Percentiles rank a stretch among this genome's conserved stretches.
Conservation (phyloP, 1,140 invertebrate genomes). For the Drosophila asahinai region DNA sequence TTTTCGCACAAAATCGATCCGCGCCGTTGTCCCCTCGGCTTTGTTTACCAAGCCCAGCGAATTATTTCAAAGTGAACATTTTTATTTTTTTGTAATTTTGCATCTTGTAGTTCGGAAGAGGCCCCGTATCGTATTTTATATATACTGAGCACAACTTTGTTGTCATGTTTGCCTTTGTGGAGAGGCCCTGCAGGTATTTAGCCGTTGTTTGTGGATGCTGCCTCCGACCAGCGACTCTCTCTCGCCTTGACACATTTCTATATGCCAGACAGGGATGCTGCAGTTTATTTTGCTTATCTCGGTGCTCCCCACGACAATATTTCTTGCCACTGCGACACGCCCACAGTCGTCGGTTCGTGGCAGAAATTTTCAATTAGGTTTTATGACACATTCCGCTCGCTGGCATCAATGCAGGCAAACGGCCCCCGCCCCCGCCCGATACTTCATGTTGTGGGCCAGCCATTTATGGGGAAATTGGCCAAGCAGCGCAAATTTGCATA, state of each 20-base stretch:
- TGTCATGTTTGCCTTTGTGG: slow-evolving; percentile 43
- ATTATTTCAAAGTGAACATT: slow-evolving; percentile 43
- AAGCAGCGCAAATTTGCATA: slow-evolving; percentile 64
- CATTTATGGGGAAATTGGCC: slow-evolving; percentile 55
- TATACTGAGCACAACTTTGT: slow-evolving; percentile 9
- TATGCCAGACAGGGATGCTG: slow-evolving; percentile 26
- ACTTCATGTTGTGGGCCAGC: slow-evolving; percentile 1
- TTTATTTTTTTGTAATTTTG: slow-evolving; percentile 14
- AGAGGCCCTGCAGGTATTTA: slow-evolving; percentile 42
- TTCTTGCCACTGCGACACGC: slow-evolving; percentile 27
- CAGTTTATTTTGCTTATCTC: slow-evolving; percentile 38
- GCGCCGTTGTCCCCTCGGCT: slow-evolving; percentile 11
- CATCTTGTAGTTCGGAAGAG: neutral
- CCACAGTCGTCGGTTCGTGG: slow-evolving; percentile 34
- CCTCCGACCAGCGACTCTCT: neutral
- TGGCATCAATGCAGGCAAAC: slow-evolving; percentile 35
- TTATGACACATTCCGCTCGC: slow-evolving; percentile 67
- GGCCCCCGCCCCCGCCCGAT: slow-evolving; percentile 1
- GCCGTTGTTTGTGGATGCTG: slow-evolving; percentile 35
- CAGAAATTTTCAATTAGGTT: slow-evolving; percentile 72
- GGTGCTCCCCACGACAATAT: slow-evolving; percentile 23
- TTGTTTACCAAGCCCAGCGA: slow-evolving; percentile 27
- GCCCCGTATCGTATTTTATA: neutral
- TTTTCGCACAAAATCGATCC: slow-evolving; percentile 38
- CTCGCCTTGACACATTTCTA: slow-evolving; percentile 76